Percentiles rank a stretch among this genome's conserved stretches.
These are phyloP conservation scores for Elegia similella DNA, from an alignment of 2,888 invertebrate species.

Conservation along the genomic window DNA sequence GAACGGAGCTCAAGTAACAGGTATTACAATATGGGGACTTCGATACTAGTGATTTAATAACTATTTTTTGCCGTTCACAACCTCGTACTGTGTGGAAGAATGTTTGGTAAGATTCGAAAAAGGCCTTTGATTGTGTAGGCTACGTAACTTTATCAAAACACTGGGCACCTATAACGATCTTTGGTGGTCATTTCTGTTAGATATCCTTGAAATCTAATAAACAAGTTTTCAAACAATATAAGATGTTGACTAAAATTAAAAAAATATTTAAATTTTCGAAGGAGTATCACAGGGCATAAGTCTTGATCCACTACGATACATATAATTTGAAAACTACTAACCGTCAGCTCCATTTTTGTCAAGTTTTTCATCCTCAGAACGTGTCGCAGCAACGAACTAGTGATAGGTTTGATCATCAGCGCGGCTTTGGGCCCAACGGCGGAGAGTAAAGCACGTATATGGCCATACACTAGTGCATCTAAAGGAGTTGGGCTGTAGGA, in stretches of 20 bases:
- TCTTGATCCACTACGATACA: background rate
- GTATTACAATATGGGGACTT: too few relatives aligned
- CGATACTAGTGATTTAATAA: too few relatives aligned
- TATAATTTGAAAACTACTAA: slow-evolving; percentile 31
- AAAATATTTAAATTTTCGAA: background rate
- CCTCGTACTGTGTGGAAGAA: too few relatives aligned
- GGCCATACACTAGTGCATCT: slow-evolving; percentile 90
- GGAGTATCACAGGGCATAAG: background rate
- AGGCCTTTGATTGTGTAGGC: background rate
- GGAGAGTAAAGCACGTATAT: slow-evolving; percentile 71
- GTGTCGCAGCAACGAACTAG: slow-evolving; percentile 62
- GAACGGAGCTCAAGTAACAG: too few relatives aligned
- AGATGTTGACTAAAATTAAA: too few relatives aligned
- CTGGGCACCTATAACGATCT: too few relatives aligned
- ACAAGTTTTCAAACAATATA: too few relatives aligned
- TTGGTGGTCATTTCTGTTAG: too few relatives aligned
- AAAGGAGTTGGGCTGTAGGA: slow-evolving; percentile 85
- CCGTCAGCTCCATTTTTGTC: slow-evolving; percentile 59
- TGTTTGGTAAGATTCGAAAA: background rate
- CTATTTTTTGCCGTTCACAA: too few relatives aligned
- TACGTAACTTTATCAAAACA: background rate
- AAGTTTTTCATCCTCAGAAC: slow-evolving; percentile 47
- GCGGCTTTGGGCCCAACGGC: slow-evolving; percentile 58
- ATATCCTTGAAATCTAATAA: too few relatives aligned
- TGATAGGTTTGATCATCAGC: slow-evolving; percentile 59